Percentiles rank a stretch among this genome's conserved stretches.
phyloP scores from a whole-genome alignment of 2,113 vertebrate species.

The Ictidomys tridecemlineatus region DNA sequence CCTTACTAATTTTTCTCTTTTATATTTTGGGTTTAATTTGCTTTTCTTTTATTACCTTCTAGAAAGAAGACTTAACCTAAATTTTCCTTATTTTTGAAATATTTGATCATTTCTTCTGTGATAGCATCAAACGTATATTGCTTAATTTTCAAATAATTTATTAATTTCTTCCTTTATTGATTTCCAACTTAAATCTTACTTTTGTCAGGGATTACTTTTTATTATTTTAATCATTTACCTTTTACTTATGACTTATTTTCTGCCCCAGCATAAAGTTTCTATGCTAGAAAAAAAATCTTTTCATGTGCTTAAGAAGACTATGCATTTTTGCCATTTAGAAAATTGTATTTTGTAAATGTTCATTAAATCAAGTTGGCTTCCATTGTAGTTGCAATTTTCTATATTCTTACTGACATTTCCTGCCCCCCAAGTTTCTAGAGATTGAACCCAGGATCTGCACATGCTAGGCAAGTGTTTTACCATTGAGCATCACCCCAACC shows the following conservation, averaged over 20 bases:
- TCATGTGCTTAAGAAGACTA: not conserved
- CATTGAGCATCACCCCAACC: too few species aligned
- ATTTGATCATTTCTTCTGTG: not conserved
- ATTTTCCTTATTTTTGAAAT: not conserved
- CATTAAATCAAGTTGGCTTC: not conserved
- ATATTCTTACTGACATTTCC: not conserved
- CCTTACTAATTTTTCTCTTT: not conserved
- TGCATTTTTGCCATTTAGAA: not conserved
- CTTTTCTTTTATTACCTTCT: not conserved
- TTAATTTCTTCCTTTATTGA: not conserved
- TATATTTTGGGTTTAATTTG: not conserved
- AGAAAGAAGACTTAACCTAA: not conserved
- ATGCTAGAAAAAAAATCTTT: not conserved
- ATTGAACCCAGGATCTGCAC: too few species aligned
- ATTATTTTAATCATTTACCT: not conserved
- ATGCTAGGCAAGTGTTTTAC: too few species aligned
- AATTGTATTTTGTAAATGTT: not conserved
- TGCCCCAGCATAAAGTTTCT: not conserved
- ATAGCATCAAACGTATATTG: not conserved
- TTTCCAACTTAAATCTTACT: not conserved
- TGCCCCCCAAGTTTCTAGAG: too few species aligned
- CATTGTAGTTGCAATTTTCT: not conserved
- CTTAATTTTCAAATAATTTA: not conserved
- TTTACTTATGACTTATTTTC: not conserved
- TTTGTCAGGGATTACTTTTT: not conserved